Base-by-base conservation (phyloP, 2,797 vertebrate species). In the Odontamblyopus lacepedii region DNA sequence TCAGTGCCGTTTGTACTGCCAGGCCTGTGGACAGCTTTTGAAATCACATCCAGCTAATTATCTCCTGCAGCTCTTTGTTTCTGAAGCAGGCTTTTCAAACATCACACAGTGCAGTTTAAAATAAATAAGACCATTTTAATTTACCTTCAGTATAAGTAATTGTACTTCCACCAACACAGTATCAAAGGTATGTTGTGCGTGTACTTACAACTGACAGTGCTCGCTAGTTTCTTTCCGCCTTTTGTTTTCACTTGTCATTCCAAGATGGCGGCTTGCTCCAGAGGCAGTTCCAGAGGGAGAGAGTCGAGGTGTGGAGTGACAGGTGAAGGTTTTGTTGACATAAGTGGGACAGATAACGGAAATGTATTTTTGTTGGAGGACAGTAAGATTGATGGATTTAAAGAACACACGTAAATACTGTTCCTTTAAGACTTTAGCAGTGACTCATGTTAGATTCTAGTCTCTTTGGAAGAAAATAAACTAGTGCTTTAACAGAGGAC, bases 311-410 rank as follows among this genome's bases (percentile, higher is more conserved):
- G 44, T 75, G 81, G 76, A 80, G 73, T 82, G 85, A 83, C 83
- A 85, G 80, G 78, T 82, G 81, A 80, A 72, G 56, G 69, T 81
- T 87, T 57, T 67, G 0, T 11, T 71, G 70, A 85, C 80, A 78
- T 63, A 83, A 82, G 74, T 78, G 74, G 78, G 75, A 73, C 74
- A 82, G 76, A 72, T 75, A 30, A 32, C 15, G 44, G 35, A 50
- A 53, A 26, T 48, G 80, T 57, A 74, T 79, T 78, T 75, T 73
- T 72, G 65, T 75, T 80, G 60, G 26, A 27, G 76, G 80, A 75
- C 71, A 62, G 44, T 71, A 56, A 68, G 48, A 75, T 26, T 65
- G 50, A 82, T 78, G 32, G 60, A 8, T 6, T 48, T 32, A 35
- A 50, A 73, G 59, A 18, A 9, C 32, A 73, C 61, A 67, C 30